phyloP scores from a whole-genome alignment of 2,113 vertebrate species.

The Rhea americana region DNA sequence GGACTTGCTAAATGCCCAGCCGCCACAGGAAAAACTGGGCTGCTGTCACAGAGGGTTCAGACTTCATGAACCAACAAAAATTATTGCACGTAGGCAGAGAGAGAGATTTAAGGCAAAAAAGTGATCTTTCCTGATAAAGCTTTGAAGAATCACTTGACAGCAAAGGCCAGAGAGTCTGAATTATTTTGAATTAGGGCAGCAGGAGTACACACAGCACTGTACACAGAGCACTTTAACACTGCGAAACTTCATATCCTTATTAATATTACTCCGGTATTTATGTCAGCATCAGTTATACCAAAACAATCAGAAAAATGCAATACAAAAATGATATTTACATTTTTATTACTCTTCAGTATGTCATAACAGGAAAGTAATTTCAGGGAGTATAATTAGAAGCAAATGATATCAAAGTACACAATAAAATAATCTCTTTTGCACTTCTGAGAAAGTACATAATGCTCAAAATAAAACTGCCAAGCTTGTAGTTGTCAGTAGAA shows the following conservation, averaged over 20 bases:
- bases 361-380: conserved; percentile 29
- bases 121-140: neutral
- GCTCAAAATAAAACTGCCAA: conserved; percentile 24
- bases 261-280: neutral
- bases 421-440: conserved; percentile 32
- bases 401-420: neutral
- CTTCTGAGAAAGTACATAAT: conserved; percentile 3
- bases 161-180: neutral
- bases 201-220: neutral
- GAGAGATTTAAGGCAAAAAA: neutral
- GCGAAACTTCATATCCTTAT: neutral
- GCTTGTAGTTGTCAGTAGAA: neutral
- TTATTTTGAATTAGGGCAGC: neutral
- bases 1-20: neutral
- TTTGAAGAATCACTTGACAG: neutral
- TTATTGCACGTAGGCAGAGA: neutral
- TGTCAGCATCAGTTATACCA: neutral
- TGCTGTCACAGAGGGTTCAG: neutral
- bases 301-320: neutral
- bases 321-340: conserved; percentile 9
- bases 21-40: neutral
- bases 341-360: conserved; percentile 9
- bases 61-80: neutral
- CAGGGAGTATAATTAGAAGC: neutral
- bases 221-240: neutral